phyloP scores from a whole-genome alignment of 2,888 invertebrate genomes.

The Tricholauxania praeusta region DNA sequence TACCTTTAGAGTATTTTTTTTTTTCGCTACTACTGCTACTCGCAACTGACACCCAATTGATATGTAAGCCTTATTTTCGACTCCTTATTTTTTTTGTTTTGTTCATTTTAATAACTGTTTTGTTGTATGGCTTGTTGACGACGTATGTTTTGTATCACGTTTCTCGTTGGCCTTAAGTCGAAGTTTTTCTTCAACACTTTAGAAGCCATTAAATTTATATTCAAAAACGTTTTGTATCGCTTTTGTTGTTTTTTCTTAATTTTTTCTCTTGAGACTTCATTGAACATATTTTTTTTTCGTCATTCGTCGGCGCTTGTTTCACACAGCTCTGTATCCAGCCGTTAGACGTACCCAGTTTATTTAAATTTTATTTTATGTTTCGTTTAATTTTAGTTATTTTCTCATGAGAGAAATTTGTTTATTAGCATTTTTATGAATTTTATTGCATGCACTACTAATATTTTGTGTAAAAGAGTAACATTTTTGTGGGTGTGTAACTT shows the following conservation, averaged over 20 bases:
- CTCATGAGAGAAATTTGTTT: not conserved
- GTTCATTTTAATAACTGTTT: conserved; percentile 1
- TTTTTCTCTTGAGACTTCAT: not conserved
- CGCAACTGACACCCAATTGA: no score
- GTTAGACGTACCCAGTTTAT: not conserved
- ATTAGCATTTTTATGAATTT: conserved; percentile 8
- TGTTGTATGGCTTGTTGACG: not conserved
- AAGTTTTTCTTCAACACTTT: not conserved
- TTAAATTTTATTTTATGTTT: conserved; percentile 7
- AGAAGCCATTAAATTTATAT: conserved; percentile 15
- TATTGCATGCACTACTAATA: not conserved
- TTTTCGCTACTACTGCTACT: no score
- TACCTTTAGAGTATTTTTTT: no score
- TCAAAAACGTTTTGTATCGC: conserved; percentile 26
- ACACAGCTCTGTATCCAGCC: not conserved
- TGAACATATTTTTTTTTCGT: no score
- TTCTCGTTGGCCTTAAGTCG: not conserved
- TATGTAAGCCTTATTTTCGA: no score
- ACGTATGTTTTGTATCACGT: conserved; percentile 8
- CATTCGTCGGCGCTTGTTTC: no score
- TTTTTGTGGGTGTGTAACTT: no score
- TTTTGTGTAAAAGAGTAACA: no score
- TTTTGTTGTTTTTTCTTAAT: not conserved
- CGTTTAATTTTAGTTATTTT: not conserved
- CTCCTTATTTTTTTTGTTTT: no score